Conservation (phyloP, 2,888 invertebrate species). For the Epistrophe eligans region DNA sequence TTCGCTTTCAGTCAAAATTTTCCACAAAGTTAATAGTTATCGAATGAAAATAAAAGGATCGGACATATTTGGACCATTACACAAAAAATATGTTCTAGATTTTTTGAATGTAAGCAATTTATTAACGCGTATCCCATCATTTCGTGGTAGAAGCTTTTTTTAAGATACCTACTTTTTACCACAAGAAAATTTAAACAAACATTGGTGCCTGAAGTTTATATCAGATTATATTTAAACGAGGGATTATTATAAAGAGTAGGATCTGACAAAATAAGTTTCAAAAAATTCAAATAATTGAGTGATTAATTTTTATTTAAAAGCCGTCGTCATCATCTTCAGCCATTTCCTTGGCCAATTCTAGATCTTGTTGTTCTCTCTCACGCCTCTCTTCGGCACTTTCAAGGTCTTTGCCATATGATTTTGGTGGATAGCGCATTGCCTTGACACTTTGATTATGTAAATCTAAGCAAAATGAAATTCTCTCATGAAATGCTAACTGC, state of each 20-base stretch:
- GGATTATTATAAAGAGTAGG: neutral
- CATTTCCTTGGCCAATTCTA: conserved; percentile 99
- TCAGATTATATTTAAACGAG: conserved; percentile 4
- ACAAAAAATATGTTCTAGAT: too few relatives aligned
- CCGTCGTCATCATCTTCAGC: conserved; percentile 99
- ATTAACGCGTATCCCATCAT: too few relatives aligned
- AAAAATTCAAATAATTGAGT: neutral
- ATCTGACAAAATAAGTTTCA: conserved; percentile 1
- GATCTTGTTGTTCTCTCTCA: conserved; percentile 98
- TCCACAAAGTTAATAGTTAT: too few relatives aligned
- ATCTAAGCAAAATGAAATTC: conserved; percentile 98
- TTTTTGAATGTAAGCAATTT: too few relatives aligned
- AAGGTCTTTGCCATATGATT: conserved; percentile 98
- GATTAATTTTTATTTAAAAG: conserved; percentile 84
- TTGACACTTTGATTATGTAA: conserved; percentile 99
- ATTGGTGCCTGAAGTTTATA: neutral
- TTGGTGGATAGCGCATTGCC: conserved; percentile 99
- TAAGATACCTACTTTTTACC: too few relatives aligned
- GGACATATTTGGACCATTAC: too few relatives aligned
- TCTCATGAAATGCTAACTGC: conserved; percentile 97
- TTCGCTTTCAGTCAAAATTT: too few relatives aligned
- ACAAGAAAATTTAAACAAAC: neutral
- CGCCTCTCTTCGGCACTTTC: conserved; percentile 98
- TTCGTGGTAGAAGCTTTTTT: too few relatives aligned
- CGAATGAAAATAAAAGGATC: too few relatives aligned